Base-by-base conservation (phyloP, 2,797 vertebrate genomes). In the Pipistrellus pygmaeus region DNA sequence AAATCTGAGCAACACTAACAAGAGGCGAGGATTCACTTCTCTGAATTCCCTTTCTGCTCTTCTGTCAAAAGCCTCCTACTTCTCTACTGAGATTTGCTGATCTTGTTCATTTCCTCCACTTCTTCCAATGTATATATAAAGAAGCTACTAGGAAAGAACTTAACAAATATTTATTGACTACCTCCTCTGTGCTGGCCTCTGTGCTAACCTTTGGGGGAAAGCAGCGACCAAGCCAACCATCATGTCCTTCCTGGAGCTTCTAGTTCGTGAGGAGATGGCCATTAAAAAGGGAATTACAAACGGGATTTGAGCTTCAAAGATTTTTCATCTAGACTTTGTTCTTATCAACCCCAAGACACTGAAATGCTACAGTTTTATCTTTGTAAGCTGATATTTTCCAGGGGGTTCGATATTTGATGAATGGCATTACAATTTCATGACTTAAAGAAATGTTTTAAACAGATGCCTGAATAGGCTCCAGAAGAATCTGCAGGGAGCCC, bases 351-450 rank as follows among this genome's bases (percentile, higher is more conserved):
- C 46, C 73, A 57, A 86, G 85, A 84, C 55, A 84, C 48, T 25
- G 55, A 91, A 92, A 90, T 83, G 44, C 53, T 90, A 73, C 38
- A 48, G 14, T 87, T 86, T 93, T 92, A 64, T 95, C 48, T 66
- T 88, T 90, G n/a, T 38, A 87, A 93, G 71, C 88, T 5, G 8
- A 32, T 91, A 68, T 95, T 83, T 97, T 97, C 89, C 73, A 84
- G 55, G 11, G 84, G n/a, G 11, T 80, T 95, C 2, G 6, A 85
- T 95, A 90, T 75, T 44, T 97, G 88, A 92, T 93, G 85, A 96
- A 81, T 93, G 85, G 80, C 94, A 96, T 96, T 97, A 95, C 95
- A 96, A 92, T 96, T 93, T 95, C 57, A 84, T 77, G 78, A 88
- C 55, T 94, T 82, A 62, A 89, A 82, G 69, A 91, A 89, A 82